Evolutionary conservation across 2,797 vertebrate species (phyloP), one percentile per base, ranked within the genome.

Genomic region (Malacoctenus gilli): DNA sequence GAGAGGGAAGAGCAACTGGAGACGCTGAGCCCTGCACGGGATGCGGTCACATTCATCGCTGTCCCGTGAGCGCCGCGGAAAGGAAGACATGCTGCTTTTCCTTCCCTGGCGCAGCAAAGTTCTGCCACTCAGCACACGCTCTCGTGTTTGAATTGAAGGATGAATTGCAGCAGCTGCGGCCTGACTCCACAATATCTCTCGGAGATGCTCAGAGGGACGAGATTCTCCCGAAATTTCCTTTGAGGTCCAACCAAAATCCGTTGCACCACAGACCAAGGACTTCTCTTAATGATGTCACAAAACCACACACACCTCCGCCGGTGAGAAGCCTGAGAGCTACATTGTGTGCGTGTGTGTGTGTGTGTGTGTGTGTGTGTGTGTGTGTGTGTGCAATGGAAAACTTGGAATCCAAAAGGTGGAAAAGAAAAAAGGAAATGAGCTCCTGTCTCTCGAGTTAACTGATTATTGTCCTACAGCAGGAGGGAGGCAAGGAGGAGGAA

Each of bases 401-500:
- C 18, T 36, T 53, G 14, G n/a, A 34, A 50, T 43, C n/a, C 22
- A 56, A 57, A 61, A 46, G 31, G 68, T 53, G 48, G 54, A 72
- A 73, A 82, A n/a, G n/a, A n/a, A 25, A 59, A 5, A 68, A 68
- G 54, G 51, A 51, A 73, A 61, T 28, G 5, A 72, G 42, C 40
- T 60, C 3, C 38, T 56, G 48, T 67, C 38, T 60, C 37, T 19
- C 4, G 2, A 71, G 41, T 68, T 57, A 60, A 59, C 54, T 18
- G 30, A 63, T 72, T 59, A 55, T 34, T 55, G 25, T 72, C 41
- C 49, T 21, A n/a, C 35, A 70, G 66, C 40, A 21, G 48, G 38
- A 49, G 42, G 42, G 19, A 28, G 31, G n/a, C 8, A 38, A 42
- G 14, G 25, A 51, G 22, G 5, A 42, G 14, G 25, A 51, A 20